These are phyloP conservation scores for Microctonus aethiopoides DNA, from an alignment of 2,888 invertebrate genomes.

Conservation along the genomic window DNA sequence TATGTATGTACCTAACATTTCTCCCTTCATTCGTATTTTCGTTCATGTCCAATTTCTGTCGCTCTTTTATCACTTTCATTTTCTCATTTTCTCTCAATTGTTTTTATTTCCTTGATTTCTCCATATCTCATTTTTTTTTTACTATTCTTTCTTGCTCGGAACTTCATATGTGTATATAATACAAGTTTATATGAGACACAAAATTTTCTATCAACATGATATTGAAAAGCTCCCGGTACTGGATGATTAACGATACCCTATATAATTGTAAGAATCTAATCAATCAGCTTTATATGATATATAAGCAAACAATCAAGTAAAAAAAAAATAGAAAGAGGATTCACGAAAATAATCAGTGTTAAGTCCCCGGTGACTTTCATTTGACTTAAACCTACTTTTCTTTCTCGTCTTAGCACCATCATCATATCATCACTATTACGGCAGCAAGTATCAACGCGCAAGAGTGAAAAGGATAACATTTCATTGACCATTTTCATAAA, in stretches of 20 bases:
- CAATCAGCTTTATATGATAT: slow-evolving; percentile 61
- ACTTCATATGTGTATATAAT: slow-evolving; percentile 11
- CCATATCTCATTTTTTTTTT: not conserved
- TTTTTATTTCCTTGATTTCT: slow-evolving; percentile 15
- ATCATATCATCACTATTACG: not conserved
- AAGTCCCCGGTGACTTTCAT: slow-evolving; percentile 57
- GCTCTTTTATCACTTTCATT: slow-evolving; percentile 23
- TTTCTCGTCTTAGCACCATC: not conserved
- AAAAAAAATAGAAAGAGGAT: slow-evolving; percentile 43
- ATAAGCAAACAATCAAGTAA: slow-evolving; percentile 38
- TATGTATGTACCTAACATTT: not conserved
- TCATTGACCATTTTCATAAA: slow-evolving; percentile 7
- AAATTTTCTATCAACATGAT: no score
- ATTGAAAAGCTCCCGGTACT: no score
- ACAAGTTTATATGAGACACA: slow-evolving; percentile 21
- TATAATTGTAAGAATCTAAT: slow-evolving; percentile 49
- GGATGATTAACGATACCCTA: no score
- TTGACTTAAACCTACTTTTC: slow-evolving; percentile 53
- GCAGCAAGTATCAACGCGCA: not conserved
- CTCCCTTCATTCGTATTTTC: not conserved
- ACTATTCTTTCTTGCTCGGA: slow-evolving; percentile 8
- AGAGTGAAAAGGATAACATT: not conserved
- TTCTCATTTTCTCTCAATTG: slow-evolving; percentile 24
- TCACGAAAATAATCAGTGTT: slow-evolving; percentile 51
- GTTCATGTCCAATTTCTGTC: not conserved